These are phyloP conservation scores for Gallinago jamesoni DNA, from an alignment of 2,113 vertebrate species.

Conservation along the genomic window DNA sequence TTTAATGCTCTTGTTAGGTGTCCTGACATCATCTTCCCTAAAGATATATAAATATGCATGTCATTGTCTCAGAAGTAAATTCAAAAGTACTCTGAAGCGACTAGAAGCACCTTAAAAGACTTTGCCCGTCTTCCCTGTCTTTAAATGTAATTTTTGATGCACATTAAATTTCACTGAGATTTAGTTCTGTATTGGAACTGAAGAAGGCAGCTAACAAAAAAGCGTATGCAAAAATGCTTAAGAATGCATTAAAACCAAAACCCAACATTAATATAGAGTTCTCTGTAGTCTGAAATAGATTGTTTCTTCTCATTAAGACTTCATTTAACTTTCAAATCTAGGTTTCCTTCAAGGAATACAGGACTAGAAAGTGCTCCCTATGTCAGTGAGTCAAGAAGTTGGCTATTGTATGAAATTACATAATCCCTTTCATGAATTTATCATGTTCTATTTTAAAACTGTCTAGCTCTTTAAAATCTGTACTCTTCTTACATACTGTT, in stretches of 20 bases:
- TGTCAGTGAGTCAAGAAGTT: neutral
- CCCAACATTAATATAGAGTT: neutral
- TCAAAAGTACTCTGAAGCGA: neutral
- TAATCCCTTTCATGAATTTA: neutral
- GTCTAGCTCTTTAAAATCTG: neutral
- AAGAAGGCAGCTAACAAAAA: neutral
- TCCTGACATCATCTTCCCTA: neutral
- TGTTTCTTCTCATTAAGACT: neutral
- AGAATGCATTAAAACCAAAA: neutral
- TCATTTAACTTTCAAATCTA: conserved; percentile 31
- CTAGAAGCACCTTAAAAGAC: neutral
- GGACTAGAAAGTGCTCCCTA: neutral
- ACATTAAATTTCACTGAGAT: neutral
- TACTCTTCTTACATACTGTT: neutral
- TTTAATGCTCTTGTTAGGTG: neutral
- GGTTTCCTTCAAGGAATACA: neutral
- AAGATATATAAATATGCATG: neutral
- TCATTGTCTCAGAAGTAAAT: neutral
- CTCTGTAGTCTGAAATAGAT: neutral
- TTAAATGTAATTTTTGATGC: neutral
- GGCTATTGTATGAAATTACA: neutral
- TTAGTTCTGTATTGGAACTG: neutral
- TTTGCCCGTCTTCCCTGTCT: neutral
- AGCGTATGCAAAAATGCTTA: neutral
- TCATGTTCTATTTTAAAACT: neutral